These are phyloP conservation scores for Chymomyza amoena DNA, from an alignment of 2,888 invertebrate genomes.

Conservation along the genomic window DNA sequence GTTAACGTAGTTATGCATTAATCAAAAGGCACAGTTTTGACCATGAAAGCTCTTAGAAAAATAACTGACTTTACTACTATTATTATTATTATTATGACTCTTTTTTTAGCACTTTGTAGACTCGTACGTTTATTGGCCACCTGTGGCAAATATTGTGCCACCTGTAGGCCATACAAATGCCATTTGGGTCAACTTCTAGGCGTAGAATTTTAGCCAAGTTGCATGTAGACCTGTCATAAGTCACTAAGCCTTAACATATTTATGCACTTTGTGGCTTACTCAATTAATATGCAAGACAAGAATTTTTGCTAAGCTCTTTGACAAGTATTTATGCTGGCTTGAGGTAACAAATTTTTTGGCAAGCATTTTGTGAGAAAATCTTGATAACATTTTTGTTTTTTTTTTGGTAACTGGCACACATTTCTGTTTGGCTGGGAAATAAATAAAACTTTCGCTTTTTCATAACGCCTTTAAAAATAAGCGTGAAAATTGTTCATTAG, in stretches of 20 bases:
- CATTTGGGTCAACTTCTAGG: not conserved
- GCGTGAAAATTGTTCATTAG: slow-evolving; percentile 61
- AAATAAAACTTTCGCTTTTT: slow-evolving; percentile 60
- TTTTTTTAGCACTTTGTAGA: not conserved
- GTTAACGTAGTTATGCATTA: not conserved
- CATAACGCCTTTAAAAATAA: slow-evolving; percentile 37
- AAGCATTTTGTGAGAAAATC: not conserved
- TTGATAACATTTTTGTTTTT: not conserved
- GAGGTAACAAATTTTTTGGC: not conserved
- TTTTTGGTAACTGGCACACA: not conserved
- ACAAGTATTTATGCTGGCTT: slow-evolving; percentile 7
- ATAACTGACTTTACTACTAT: not conserved
- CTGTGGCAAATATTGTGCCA: not conserved
- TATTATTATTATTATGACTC: not conserved
- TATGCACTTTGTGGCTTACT: slow-evolving; percentile 52
- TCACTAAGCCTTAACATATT: slow-evolving; percentile 51
- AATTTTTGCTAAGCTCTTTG: not conserved
- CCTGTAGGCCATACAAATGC: not conserved
- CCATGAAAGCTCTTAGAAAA: slow-evolving; percentile 46
- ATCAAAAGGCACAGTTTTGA: slow-evolving; percentile 22
- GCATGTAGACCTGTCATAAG: slow-evolving; percentile 62
- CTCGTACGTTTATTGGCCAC: not conserved
- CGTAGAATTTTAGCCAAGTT: not conserved
- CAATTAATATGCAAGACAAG: slow-evolving; percentile 1
- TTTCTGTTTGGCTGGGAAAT: not conserved